Conservation (phyloP, 2,797 vertebrate species). For the Channallabes apus region DNA sequence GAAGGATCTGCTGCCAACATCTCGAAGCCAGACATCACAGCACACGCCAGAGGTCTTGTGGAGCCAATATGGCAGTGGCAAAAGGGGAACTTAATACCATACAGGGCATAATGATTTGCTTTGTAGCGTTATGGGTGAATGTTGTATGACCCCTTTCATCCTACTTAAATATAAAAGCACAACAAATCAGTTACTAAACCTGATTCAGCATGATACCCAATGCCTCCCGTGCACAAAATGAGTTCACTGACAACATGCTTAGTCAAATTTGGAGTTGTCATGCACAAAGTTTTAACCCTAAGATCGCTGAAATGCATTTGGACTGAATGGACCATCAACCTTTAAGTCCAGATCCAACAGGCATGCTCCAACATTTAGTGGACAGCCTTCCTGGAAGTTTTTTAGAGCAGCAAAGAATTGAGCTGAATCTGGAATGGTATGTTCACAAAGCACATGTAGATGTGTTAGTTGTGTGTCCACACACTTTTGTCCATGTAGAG, state of each 20-base stretch:
- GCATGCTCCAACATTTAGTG: background rate
- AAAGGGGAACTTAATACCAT: too few species aligned
- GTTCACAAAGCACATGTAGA: background rate
- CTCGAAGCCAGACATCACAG: too few species aligned
- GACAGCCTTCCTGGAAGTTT: background rate
- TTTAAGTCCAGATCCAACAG: background rate
- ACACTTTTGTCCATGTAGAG: background rate
- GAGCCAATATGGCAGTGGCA: too few species aligned
- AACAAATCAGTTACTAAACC: background rate
- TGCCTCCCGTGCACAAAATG: background rate
- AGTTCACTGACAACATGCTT: background rate
- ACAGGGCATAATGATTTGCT: too few species aligned
- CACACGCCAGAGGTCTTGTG: too few species aligned
- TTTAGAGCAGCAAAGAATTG: background rate
- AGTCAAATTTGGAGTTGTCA: background rate
- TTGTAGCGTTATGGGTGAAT: too few species aligned
- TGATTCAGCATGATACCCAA: background rate
- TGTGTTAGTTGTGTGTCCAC: background rate
- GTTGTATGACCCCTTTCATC: background rate
- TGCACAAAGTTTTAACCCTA: background rate
- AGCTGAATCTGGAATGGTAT: background rate
- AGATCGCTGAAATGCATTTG: background rate
- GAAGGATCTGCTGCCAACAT: too few species aligned
- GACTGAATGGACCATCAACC: background rate
- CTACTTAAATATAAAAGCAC: background rate